phyloP scores from a whole-genome alignment of 2,113 vertebrate species.

The Xiphophorus maculatus region DNA sequence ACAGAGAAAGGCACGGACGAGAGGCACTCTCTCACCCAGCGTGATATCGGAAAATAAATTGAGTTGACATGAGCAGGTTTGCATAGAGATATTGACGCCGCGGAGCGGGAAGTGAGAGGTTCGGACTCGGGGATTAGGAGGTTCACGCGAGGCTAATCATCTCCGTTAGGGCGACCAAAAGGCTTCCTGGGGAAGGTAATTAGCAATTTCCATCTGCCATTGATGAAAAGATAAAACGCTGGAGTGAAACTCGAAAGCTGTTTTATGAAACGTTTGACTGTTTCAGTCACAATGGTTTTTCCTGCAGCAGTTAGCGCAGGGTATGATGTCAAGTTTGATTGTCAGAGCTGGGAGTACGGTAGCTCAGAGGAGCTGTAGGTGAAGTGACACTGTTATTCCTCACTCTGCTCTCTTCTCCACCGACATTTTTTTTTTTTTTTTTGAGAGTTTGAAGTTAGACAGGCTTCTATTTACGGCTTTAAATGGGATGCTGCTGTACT shows the following conservation, averaged over 20 bases:
- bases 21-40: conserved; percentile 43
- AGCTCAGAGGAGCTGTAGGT: not conserved
- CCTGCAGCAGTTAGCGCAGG: not conserved
- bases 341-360: conserved; percentile 8
- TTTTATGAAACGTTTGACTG: conserved; percentile 17
- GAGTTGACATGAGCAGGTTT: conserved; percentile 75
- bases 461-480: not conserved
- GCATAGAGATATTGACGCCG: conserved; percentile 61
- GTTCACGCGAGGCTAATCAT: conserved; percentile 60
- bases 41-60: conserved; percentile 80
- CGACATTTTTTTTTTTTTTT: too few relatives aligned
- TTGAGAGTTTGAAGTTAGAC: not conserved
- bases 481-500: not conserved
- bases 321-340: conserved; percentile 27
- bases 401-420: not conserved
- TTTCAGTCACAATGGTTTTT: not conserved
- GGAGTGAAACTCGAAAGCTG: not conserved
- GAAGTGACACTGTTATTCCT: not conserved
- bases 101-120: conserved; percentile 27
- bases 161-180: conserved; percentile 37
- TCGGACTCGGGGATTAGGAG: conserved; percentile 24
- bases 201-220: conserved; percentile 53
- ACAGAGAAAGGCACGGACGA: not conserved
- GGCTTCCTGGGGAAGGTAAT: conserved; percentile 53
- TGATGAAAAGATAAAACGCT: conserved; percentile 37